Evolutionary conservation across 2,797 vertebrate species (phyloP), one percentile per base, ranked within the genome.

Genomic region (Acanthurus lineatus): DNA sequence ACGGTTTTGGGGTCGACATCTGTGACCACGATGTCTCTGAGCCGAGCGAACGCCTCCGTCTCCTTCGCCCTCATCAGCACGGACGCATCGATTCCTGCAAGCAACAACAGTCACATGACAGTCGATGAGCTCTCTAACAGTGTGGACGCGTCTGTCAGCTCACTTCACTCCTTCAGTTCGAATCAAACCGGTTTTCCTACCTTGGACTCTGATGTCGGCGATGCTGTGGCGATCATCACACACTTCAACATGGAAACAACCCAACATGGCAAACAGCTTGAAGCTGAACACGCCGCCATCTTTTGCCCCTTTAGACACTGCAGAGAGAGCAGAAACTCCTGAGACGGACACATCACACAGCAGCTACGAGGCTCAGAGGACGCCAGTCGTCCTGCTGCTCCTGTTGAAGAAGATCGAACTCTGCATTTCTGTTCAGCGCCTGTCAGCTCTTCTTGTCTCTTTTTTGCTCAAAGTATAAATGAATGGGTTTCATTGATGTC

Each of bases 171-270:
- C 17, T 45, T 32, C 25, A 16, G n/a, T 12, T 15, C 2, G 4
- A 6, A 4, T 2, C 1, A 6, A 14, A 49, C 1, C 45, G 0
- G 5, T 1, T 4, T 6, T 72, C 44, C 9, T 82, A 98, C 98
- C 98, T 96, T 97, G 96, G 77, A 99, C 94, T 91, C 95, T 95
- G 91, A 99, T 97, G 92, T 99, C 97, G n/a, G 97, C 97, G 57
- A 99, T 98, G 90, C 89, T 96, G 82, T 81, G 84, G 72, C 89
- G 91, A 70, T 97, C 96, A 54, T 98, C 96, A 20, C 96, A 97
- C 79, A 99, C 94, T 76, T 90, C 92, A 70, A 99, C 94, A 38
- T 94, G 96, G 88, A 99, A 97, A 68, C 96, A 96, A 53, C 95
- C 96, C 91, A 99, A 90, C 70, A 96, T 89, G 57, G 97, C 97